A percentile compares a stretch with the other conserved stretches of the same genome.
Conservation (phyloP, 2,797 vertebrate species). For the Hafferia zeledoni region DNA sequence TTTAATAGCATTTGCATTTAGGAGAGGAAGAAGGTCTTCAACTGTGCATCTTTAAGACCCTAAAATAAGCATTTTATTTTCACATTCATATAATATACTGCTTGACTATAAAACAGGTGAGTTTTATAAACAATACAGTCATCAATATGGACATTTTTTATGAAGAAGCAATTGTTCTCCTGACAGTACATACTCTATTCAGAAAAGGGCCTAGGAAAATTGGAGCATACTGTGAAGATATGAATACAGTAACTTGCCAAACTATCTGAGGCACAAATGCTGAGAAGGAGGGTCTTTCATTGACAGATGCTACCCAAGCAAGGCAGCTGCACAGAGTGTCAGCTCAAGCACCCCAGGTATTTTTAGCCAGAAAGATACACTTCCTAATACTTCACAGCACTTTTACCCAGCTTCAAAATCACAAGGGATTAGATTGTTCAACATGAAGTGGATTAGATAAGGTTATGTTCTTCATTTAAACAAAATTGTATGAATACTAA, state of each 20-base stretch:
- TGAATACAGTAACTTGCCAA: not conserved
- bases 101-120: not conserved
- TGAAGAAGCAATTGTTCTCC: not conserved
- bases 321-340: not conserved
- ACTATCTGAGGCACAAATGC: not conserved
- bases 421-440: conserved; percentile 10
- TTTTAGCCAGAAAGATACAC: not conserved
- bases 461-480: not conserved
- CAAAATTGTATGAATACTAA: not conserved
- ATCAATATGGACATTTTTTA: conserved; percentile 5
- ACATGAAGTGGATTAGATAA: not conserved
- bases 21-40: conserved; percentile 35
- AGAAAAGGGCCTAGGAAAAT: not conserved
- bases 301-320: not conserved
- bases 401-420: not conserved
- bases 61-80: conserved; percentile 45
- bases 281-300: not conserved
- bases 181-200: not conserved
- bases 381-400: not conserved
- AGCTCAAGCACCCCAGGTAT: not conserved
- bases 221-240: not conserved
- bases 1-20: conserved; percentile 59
- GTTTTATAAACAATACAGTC: conserved; percentile 5
- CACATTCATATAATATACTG: conserved; percentile 28
- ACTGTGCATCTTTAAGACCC: conserved; percentile 5